Percentiles rank a stretch among this genome's conserved stretches.
These are phyloP conservation scores for Erpornis zantholeuca DNA, from an alignment of 2,113 vertebrate genomes.

Conservation along the genomic window DNA sequence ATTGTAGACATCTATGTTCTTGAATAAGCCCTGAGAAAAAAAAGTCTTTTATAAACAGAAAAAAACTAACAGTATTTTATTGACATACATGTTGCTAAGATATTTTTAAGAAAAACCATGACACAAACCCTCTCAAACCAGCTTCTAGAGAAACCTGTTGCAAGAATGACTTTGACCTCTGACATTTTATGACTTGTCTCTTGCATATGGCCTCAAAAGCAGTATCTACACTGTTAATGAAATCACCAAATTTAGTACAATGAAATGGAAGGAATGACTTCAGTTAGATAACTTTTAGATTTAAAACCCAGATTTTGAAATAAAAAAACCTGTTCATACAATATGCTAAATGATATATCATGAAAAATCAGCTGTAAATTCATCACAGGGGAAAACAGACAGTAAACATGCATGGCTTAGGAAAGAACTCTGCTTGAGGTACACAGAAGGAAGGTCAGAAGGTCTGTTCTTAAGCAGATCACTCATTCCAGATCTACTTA, in stretches of 20 bases:
- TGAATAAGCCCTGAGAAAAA: neutral
- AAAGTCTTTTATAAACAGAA: neutral
- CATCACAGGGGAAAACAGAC: conserved; percentile 2
- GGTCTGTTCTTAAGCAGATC: conserved; percentile 36
- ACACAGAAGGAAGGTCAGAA: conserved; percentile 52
- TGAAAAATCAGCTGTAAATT: neutral
- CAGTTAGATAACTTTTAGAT: neutral
- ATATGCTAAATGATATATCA: neutral
- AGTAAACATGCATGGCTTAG: neutral
- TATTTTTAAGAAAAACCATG: neutral
- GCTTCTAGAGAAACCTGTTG: neutral
- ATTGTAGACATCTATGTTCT: neutral
- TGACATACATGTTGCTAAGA: neutral
- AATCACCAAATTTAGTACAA: neutral
- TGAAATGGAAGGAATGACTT: neutral
- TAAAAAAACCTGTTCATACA: neutral
- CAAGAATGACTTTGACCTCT: neutral
- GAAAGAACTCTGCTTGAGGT: neutral
- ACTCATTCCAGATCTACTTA: conserved; percentile 39
- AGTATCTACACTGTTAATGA: neutral
- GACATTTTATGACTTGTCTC: neutral
- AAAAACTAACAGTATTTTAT: neutral
- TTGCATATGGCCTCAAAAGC: neutral
- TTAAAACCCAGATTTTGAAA: neutral
- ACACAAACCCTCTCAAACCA: neutral